Base-by-base conservation (phyloP, 1,140 invertebrate genomes). In the Bombus vancouverensis region DNA sequence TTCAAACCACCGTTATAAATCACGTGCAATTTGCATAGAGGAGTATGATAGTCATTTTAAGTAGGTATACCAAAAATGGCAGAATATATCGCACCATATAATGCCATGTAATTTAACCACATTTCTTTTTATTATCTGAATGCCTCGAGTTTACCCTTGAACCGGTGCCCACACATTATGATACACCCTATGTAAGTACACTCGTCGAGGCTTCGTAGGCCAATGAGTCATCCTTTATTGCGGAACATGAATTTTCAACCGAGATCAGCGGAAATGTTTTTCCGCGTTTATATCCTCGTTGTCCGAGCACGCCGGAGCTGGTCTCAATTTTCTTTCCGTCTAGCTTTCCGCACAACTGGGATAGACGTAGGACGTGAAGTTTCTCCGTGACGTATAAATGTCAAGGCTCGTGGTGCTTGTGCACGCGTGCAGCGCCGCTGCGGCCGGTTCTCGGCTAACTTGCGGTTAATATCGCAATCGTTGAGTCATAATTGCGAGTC, bases 321-420 rank as follows among this genome's bases (percentile, higher is more conserved):
- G 79, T 42, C 73, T 12, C 37, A 9, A 1, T 22, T 83, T 68
- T 66, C 73, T 68, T 76, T 32, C 68, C 66, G 53, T n/a, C 37
- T n/a, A 39, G 15, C 42, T 65, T 53, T 81, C 44, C 37, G 28
- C 47, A 22, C 18, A 81, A 74, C 70, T 62, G 42, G 78, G 78
- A 85, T 81, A 57, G n/a, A 32, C 83, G 5, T 39, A 53, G 47
- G 5, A 34, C n/a, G 47, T 34, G 22, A 37, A 85, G 77, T 85
- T 85, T 80, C 83, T 85, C 76, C 53, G 77, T 85, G 83, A 85
- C 83, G 83, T 85, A 81, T 73, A 81, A 81, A 85, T 85, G 79
- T 81, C 84, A 85, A 85, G 84, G 84, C 79, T 81, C 84, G 71
- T 22, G 68, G 74, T 70, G 57, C 71, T 47, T 68, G 75, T 74